These are phyloP conservation scores for Callaeas wilsoni DNA, from an alignment of 2,113 vertebrate species.

Conservation along the genomic window DNA sequence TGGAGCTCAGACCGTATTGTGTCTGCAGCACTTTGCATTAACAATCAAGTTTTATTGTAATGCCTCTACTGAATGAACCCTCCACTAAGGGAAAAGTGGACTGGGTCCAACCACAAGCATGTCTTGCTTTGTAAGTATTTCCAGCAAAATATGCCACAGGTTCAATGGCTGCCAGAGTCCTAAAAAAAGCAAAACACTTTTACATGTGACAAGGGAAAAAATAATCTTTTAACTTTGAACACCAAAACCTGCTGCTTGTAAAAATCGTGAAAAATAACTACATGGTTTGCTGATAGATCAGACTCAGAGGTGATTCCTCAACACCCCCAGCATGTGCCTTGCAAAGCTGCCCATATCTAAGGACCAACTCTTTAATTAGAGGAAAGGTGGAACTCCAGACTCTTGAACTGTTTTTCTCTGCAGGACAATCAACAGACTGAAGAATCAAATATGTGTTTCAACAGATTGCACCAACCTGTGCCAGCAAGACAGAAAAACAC, in stretches of 20 bases:
- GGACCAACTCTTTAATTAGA: neutral
- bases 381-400: neutral
- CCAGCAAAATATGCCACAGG: slow-evolving; percentile 17
- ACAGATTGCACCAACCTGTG: neutral
- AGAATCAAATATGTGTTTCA: neutral
- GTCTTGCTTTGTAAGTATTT: slow-evolving; percentile 39
- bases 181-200: neutral
- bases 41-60: slow-evolving; percentile 60
- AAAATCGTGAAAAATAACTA: neutral
- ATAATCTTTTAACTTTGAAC: neutral
- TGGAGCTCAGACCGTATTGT: slow-evolving; percentile 64
- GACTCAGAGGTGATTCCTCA: neutral
- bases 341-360: neutral
- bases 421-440: neutral
- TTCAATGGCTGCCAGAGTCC: neutral
- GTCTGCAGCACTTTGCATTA: slow-evolving; percentile 51
- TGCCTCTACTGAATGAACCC: slow-evolving; percentile 48
- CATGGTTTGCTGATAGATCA: neutral
- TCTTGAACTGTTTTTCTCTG: neutral
- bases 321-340: neutral
- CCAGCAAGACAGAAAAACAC: neutral
- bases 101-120: slow-evolving; percentile 23
- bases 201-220: neutral
- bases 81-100: slow-evolving; percentile 32
- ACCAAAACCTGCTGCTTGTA: neutral